Base-by-base conservation (phyloP, 2,888 invertebrate species). In the Pogonocherus hispidulus region DNA sequence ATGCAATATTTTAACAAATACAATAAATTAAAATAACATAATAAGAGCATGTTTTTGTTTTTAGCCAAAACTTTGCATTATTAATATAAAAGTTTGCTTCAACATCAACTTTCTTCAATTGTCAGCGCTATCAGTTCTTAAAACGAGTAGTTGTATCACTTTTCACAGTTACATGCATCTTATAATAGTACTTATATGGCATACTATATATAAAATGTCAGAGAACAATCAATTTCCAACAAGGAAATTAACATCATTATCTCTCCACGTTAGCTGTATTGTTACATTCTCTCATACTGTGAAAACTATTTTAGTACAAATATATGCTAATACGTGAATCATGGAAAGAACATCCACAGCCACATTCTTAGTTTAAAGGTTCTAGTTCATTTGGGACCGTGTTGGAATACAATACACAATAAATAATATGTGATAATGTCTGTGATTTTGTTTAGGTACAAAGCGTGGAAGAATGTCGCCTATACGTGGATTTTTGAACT, bases 271-370 rank as follows among this genome's bases (percentile, higher is more conserved):
- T 35, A 14, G 19, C 52, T 35, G 27, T 32, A 52, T 52, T 52
- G 52, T 37, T 55, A 14, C n/a, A 41, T 41, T 41, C 5, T 32
- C 20, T 55, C 37, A 37, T 22, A 41, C 20, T 37, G 19, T 41
- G 22, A 20, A 55, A 55, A 55, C 37, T 11, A 55, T 41, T 41
- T 41, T 37, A 55, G 20, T 55, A 55, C 41, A 22, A 59, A 59
- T 57, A 9, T 57, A 57, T 59, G 44, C 32, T 32, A 59, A 47
- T 59, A 27, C 4, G 32, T 49, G 47, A 59, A 19, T 59, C 59
- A 46, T 27, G 57, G 9, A 57, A 46, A 6, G 22, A 56, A 18
- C n/a, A 59, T 46, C 35, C 23, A n/a, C 54, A 18, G 54, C 35
- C 16, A 54, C 16, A 41, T 41, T 41, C 41, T 41, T 41, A 16